A percentile compares a stretch with the other conserved stretches of the same genome.
Evolutionary conservation across 2,113 vertebrate species (phyloP).

Genomic region (Halichoeres trimaculatus): DNA sequence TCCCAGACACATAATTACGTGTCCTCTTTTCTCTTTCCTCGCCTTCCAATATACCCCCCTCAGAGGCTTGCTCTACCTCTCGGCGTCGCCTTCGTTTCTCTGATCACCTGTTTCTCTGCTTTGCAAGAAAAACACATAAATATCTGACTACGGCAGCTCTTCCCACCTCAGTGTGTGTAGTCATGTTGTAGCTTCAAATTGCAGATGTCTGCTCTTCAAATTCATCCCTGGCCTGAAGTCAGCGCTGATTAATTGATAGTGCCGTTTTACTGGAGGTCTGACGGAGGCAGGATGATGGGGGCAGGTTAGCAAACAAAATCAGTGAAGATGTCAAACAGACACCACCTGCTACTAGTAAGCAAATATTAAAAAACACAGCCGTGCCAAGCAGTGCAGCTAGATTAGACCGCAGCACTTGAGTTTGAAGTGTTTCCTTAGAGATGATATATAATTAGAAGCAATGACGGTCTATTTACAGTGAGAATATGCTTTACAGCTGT

Average conservation of each 20-base stretch:
- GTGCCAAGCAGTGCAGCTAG: background rate
- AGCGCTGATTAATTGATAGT: slow-evolving; percentile 56
- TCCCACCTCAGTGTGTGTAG: background rate
- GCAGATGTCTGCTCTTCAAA: slow-evolving; percentile 39
- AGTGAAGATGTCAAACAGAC: background rate
- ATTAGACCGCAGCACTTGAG: background rate
- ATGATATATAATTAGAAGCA: background rate
- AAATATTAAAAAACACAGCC: no score
- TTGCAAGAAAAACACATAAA: slow-evolving; percentile 9
- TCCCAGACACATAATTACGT: slow-evolving; percentile 10
- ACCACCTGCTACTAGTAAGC: background rate
- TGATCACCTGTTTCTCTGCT: slow-evolving; percentile 29
- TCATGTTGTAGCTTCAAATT: slow-evolving; percentile 12
- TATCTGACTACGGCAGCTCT: slow-evolving; percentile 10
- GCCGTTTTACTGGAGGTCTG: slow-evolving; percentile 26
- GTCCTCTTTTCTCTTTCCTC: slow-evolving; percentile 7
- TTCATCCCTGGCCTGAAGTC: slow-evolving; percentile 25
- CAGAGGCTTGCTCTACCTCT: slow-evolving; percentile 23
- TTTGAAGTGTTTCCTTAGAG: background rate
- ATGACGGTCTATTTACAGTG: background rate
- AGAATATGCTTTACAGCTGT: background rate
- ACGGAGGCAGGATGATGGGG: slow-evolving; percentile 1
- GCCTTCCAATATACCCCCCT: slow-evolving; percentile 38
- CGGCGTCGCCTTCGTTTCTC: slow-evolving; percentile 20
- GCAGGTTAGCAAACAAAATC: background rate